These are phyloP conservation scores for Carollia perspicillata DNA, from an alignment of 2,113 vertebrate species.

Conservation along the genomic window DNA sequence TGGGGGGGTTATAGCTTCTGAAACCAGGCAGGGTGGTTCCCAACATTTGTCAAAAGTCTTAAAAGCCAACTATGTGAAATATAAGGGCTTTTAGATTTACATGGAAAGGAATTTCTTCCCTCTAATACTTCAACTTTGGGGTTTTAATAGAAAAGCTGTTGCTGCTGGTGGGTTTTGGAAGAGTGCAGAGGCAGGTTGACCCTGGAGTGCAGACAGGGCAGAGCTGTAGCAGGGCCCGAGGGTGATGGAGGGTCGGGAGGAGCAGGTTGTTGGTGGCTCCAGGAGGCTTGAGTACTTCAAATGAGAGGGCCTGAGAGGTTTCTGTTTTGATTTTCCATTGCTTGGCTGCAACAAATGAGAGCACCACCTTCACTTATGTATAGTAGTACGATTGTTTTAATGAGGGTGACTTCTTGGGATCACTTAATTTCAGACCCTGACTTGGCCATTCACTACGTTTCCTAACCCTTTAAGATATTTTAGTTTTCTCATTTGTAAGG, in stretches of 20 bases:
- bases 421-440: not conserved
- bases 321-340: not conserved
- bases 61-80: not conserved
- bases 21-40: too few species aligned
- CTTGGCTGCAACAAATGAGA: not conserved
- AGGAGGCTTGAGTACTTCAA: not conserved
- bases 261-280: not conserved
- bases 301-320: not conserved
- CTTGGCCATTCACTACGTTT: not conserved
- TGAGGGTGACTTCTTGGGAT: not conserved
- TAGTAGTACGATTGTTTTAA: not conserved
- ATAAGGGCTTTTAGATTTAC: not conserved
- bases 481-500: not conserved
- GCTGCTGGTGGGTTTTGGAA: not conserved
- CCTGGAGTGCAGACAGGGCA: not conserved
- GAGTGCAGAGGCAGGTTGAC: not conserved
- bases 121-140: not conserved
- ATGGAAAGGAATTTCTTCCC: not conserved
- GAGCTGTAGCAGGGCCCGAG: not conserved
- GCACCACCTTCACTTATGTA: not conserved
- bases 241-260: not conserved
- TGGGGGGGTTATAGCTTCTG: too few species aligned
- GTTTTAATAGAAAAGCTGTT: not conserved
- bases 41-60: not conserved
- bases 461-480: not conserved